Percentiles rank a stretch among this genome's conserved stretches.
Conservation (phyloP, 2,888 invertebrate species). For the Anaspis maculata region DNA sequence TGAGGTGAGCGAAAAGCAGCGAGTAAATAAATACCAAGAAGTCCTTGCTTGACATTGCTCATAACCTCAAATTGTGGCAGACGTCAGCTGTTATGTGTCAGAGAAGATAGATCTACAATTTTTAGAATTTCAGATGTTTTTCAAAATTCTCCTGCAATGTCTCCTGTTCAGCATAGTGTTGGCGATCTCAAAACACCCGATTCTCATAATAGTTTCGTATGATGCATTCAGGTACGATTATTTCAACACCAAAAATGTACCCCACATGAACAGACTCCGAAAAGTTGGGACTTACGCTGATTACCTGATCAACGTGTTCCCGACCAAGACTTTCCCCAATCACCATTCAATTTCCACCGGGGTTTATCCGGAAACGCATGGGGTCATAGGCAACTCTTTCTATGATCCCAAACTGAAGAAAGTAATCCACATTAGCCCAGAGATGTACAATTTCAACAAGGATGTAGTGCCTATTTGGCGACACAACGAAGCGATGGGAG, state of each 20-base stretch:
- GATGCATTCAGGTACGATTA: constrained; percentile 67
- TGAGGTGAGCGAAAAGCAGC: too few species aligned
- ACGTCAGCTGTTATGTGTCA: too few species aligned
- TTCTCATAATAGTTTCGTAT: constrained; percentile 55
- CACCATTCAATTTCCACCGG: constrained; percentile 67
- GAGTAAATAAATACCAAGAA: too few species aligned
- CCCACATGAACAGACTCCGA: constrained; percentile 50
- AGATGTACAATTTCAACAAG: constrained; percentile 50
- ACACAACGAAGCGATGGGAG: constrained; percentile 47
- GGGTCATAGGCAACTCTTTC: constrained; percentile 55
- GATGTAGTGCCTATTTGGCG: constrained; percentile 52
- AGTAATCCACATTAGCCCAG: constrained; percentile 33
- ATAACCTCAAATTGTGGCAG: too few species aligned
- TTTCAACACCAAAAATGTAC: constrained; percentile 49
- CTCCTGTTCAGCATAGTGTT: constrained; percentile 20
- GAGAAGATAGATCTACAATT: too few species aligned
- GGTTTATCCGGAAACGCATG: constrained; percentile 58
- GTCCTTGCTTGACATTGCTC: too few species aligned
- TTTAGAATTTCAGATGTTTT: too few species aligned
- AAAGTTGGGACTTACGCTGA: constrained; percentile 49
- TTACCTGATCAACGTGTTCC: constrained; percentile 53
- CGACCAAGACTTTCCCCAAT: constrained; percentile 68
- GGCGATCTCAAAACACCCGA: constrained; percentile 40
- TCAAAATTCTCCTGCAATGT: constrained; percentile 19
- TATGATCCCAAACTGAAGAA: constrained; percentile 42